A percentile compares a stretch with the other conserved stretches of the same genome.
Evolutionary conservation across 1,140 invertebrate species (phyloP).

Genomic region (Cydia fagiglandana): DNA sequence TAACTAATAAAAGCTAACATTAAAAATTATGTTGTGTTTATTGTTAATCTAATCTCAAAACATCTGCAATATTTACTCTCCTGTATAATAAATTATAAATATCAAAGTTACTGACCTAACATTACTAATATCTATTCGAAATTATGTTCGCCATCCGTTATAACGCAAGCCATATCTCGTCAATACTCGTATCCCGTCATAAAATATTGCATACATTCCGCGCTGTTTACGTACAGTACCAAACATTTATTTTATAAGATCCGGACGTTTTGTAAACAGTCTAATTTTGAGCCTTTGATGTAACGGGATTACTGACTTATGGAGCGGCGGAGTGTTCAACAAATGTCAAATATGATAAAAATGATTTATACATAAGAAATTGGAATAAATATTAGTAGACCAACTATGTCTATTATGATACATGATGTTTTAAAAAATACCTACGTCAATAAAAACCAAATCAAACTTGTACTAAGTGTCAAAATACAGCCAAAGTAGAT

Average conservation of each 20-base stretch:
- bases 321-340: conserved; percentile 16
- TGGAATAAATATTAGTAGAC: neutral
- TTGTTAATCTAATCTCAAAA: neutral
- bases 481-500: too few relatives aligned
- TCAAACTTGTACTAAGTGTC: too few relatives aligned
- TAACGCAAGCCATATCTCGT: conserved; percentile 19
- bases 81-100: neutral
- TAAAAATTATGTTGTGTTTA: too few relatives aligned
- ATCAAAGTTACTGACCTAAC: neutral
- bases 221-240: conserved; percentile 30
- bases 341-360: conserved; percentile 20
- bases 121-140: neutral
- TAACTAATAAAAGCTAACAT: too few relatives aligned
- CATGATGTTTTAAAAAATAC: neutral
- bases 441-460: neutral
- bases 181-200: conserved; percentile 28
- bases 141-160: conserved; percentile 21
- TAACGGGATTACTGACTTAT: conserved; percentile 12
- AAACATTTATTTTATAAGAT: conserved; percentile 31
- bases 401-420: neutral
- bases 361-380: neutral
- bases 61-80: too few relatives aligned
- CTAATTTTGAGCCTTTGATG: conserved; percentile 29
- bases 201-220: conserved; percentile 31
- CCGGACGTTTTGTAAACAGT: conserved; percentile 28